Percentiles rank a stretch among this genome's conserved stretches.
phyloP scores from a whole-genome alignment of 2,113 vertebrate genomes.

The Axis porcinus region DNA sequence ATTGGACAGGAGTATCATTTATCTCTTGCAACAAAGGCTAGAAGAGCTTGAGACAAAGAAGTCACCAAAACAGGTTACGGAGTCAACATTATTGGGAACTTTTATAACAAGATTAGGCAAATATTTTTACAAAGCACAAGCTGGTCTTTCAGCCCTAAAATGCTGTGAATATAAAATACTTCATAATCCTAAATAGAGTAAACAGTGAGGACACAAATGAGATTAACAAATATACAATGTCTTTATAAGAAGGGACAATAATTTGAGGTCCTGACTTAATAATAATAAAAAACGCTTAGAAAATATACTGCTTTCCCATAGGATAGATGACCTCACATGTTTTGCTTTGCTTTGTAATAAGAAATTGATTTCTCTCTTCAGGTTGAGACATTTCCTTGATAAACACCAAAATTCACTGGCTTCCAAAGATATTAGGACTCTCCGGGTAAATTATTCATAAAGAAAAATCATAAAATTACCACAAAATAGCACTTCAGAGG shows the following conservation, averaged over 20 bases:
- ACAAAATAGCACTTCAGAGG: neutral
- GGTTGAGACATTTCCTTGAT: neutral
- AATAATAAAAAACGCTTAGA: neutral
- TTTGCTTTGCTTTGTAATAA: conserved; percentile 2
- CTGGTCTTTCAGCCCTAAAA: neutral
- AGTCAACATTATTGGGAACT: neutral
- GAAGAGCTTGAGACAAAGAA: conserved; percentile 11
- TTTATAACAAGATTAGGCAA: neutral
- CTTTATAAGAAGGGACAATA: neutral
- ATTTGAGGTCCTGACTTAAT: neutral
- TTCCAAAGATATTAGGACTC: neutral
- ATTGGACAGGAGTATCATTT: neutral
- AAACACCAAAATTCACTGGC: neutral
- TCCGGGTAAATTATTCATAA: conserved; percentile 10
- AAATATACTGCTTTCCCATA: neutral
- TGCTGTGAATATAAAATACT: neutral
- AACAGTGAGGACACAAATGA: neutral
- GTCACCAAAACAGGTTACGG: neutral
- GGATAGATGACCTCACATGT: neutral
- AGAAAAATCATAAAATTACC: neutral
- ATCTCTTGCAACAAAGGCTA: neutral
- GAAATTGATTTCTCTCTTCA: conserved; percentile 2
- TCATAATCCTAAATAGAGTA: neutral
- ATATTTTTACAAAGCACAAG: neutral
- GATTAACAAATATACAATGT: neutral